phyloP scores from a whole-genome alignment of 2,888 invertebrate genomes.

The Caenorhabditis plicata region DNA sequence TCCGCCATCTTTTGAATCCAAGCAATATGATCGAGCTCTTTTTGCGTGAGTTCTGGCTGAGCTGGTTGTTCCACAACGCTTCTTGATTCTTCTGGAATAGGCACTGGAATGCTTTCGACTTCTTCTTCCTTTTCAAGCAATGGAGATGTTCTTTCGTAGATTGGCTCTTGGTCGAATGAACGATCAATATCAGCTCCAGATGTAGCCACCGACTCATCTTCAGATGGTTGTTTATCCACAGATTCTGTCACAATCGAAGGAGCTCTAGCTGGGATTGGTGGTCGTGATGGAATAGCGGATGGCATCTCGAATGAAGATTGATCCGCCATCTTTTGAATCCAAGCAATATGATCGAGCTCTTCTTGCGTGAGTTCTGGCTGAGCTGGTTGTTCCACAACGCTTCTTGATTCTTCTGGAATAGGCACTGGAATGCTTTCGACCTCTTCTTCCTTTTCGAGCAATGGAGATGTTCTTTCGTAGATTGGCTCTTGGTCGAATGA shows the following conservation, averaged over 20 bases:
- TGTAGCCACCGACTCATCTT: constrained; percentile 10
- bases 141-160: constrained; percentile 15
- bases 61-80: no score
- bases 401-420: no score
- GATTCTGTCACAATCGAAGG: neutral
- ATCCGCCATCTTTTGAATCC: constrained; percentile 38
- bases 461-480: constrained; percentile 6
- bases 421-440: no score
- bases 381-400: no score
- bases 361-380: constrained; percentile 36
- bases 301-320: constrained; percentile 5
- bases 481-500: constrained; percentile 10
- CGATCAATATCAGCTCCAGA: constrained; percentile 10
- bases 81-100: no score
- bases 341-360: constrained; percentile 46
- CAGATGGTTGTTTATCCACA: neutral
- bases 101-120: no score
- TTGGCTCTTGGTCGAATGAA: constrained; percentile 10
- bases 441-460: constrained; percentile 6
- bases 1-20: constrained; percentile 28
- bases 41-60: constrained; percentile 5
- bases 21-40: constrained; percentile 33
- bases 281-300: neutral
- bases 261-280: constrained; percentile 2
- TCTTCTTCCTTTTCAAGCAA: constrained; percentile 6